Evolutionary conservation across 2,797 vertebrate genomes (phyloP).

Genomic region (Apogon talboti): DNA sequence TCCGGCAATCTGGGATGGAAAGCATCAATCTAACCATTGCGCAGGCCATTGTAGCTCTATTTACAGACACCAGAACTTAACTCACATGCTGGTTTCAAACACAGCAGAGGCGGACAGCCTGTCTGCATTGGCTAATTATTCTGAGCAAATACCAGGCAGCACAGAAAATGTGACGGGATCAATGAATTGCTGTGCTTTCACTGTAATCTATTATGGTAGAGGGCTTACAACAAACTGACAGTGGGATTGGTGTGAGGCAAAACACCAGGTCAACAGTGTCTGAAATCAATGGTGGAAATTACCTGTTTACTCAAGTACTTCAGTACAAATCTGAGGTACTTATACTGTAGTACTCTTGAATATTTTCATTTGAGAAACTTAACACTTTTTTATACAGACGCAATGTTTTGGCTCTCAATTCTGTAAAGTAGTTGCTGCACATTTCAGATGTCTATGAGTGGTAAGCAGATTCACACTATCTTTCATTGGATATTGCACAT

Average conservation of each 20-base stretch:
- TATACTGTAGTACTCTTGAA: too few species aligned
- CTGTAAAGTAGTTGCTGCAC: too few species aligned
- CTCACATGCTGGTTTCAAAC: conserved; percentile 26
- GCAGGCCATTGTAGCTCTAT: conserved; percentile 24
- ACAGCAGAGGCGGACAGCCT: neutral
- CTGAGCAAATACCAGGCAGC: conserved; percentile 12
- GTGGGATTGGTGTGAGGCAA: neutral
- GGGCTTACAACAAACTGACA: conserved; percentile 13
- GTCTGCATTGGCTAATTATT: conserved; percentile 24
- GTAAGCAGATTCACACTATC: too few species aligned
- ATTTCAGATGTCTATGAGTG: too few species aligned
- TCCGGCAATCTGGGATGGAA: neutral
- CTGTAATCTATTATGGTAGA: neutral
- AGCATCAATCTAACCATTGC: neutral
- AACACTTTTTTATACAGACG: too few species aligned
- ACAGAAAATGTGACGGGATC: conserved; percentile 21
- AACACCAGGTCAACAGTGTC: too few species aligned
- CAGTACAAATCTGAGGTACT: too few species aligned
- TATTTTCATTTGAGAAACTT: too few species aligned
- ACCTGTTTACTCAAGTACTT: too few species aligned
- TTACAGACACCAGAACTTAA: conserved; percentile 29
- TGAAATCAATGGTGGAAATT: too few species aligned
- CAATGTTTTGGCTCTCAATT: too few species aligned
- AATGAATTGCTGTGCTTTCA: neutral
- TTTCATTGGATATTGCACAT: too few species aligned